phyloP scores from a whole-genome alignment of 2,113 vertebrate genomes.

The Suncus etruscus region DNA sequence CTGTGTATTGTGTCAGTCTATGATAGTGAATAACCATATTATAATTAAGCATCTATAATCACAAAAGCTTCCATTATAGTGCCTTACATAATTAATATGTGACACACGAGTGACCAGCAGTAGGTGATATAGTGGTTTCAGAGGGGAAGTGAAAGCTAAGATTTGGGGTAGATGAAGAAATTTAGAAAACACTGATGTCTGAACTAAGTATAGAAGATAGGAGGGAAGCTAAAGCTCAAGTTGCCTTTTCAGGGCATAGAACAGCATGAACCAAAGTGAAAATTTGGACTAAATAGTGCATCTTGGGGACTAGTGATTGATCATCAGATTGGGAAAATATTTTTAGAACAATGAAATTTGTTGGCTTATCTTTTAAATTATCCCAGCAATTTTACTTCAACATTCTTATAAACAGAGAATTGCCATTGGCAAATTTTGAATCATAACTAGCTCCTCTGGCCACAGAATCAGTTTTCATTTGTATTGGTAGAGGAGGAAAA shows the following conservation, averaged over 20 bases:
- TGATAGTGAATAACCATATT: not conserved
- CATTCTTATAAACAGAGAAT: conserved; percentile 43
- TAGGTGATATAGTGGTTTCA: not conserved
- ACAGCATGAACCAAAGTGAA: not conserved
- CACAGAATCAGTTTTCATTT: conserved; percentile 21
- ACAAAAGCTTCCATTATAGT: not conserved
- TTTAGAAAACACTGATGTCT: conserved; percentile 13
- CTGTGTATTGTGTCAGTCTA: not conserved
- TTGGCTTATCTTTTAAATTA: conserved; percentile 58
- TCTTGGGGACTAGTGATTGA: not conserved
- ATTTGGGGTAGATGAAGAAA: not conserved
- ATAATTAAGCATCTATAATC: not conserved
- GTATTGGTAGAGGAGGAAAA: not conserved
- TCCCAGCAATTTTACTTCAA: conserved; percentile 49
- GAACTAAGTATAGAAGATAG: not conserved
- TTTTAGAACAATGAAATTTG: conserved; percentile 48
- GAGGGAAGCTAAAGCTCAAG: not conserved
- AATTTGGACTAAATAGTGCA: not conserved
- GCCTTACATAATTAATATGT: not conserved
- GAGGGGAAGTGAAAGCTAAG: not conserved
- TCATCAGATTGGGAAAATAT: not conserved
- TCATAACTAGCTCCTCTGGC: conserved; percentile 8
- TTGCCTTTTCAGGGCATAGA: not conserved
- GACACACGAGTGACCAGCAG: not conserved
- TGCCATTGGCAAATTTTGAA: conserved; percentile 31